Percentiles rank a stretch among this genome's conserved stretches.
Conservation (phyloP, 2,113 vertebrate genomes). For the Urocynchramus pylzowi region DNA sequence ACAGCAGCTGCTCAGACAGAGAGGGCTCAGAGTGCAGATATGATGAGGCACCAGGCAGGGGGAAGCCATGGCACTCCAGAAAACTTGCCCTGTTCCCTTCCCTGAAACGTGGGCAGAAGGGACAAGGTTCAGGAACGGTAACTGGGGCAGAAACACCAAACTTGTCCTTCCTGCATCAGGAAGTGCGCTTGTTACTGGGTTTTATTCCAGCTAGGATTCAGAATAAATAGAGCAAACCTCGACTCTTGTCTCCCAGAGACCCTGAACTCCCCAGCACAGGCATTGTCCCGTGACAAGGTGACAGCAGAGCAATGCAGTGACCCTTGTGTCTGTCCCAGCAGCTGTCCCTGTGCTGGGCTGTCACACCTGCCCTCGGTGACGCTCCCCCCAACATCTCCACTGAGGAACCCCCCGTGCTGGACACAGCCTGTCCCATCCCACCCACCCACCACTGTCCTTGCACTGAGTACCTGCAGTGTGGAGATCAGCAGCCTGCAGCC, state of each 20-base stretch:
- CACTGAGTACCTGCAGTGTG: fast-evolving
- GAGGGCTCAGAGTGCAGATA: not conserved
- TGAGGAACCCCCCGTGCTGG: not conserved
- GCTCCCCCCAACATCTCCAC: fast-evolving
- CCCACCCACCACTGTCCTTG: not conserved
- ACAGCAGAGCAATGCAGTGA: fast-evolving
- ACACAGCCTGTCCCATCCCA: fast-evolving
- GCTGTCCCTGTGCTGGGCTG: not conserved
- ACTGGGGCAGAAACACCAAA: not conserved
- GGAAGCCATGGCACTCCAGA: not conserved
- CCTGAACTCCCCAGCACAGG: not conserved
- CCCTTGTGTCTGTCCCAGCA: not conserved
- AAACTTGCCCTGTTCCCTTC: not conserved
- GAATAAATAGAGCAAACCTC: not conserved
- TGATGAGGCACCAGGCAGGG: not conserved
- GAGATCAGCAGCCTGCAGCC: not conserved
- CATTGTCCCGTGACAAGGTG: fast-evolving
- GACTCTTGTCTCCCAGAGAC: not conserved
- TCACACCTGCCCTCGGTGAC: fast-evolving
- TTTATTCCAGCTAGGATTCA: not conserved
- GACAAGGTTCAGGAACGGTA: not conserved
- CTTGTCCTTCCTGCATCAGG: fast-evolving
- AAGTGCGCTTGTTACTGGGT: not conserved
- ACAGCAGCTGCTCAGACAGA: not conserved
- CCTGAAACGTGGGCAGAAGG: not conserved